Evolutionary conservation across 1,140 invertebrate species (phyloP), one percentile per base, ranked within the genome.

Genomic region (Drosophila bipectinata): DNA sequence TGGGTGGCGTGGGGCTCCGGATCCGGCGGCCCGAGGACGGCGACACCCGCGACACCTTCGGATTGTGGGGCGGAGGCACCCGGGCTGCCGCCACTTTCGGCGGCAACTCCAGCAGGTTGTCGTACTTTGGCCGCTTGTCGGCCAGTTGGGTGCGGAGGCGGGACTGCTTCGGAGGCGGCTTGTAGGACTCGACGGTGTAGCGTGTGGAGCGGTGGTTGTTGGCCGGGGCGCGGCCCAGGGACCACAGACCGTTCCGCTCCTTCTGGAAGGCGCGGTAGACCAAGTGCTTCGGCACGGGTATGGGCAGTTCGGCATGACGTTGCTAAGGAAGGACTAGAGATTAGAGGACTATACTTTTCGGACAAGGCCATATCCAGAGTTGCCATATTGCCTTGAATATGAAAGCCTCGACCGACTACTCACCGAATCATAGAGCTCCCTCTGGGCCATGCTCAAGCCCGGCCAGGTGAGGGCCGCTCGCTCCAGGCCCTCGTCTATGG

Each of bases 401-500:
- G 15, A 15, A 15, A 15, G 0, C 15, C 15, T 1, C 15, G 1
- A 21, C 18, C 2, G 2, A 14, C n/a, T 6, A 14, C 67, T 63
- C 47, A 88, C 83, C 68, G 84, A 89, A 21, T 88, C 51, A 44
- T 88, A 88, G 5, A 77, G 56, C 5, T 57, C 5, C 7, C 68
- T 34, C 15, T 88, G 84, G 4, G 34, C 21, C 18, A 14, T 32
- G 21, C 52, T 57, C 0, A 88, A 57, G 2, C 37, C 12, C 2
- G 63, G 48, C 84, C 84, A 88, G 14, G 41, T 18, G 0, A 41
- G 1, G 5, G 54, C 57, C 5, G 83, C 72, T n/a, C 60, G 47
- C 2, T 73, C 76, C 44, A 88, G 53, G 0, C 84, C 79, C 57
- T 89, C 83, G 12, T 88, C 83, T 15, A 88, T 79, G 64, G 83